These are phyloP conservation scores for Elephas maximus DNA, from an alignment of 2,113 vertebrate genomes.

Conservation along the genomic window DNA sequence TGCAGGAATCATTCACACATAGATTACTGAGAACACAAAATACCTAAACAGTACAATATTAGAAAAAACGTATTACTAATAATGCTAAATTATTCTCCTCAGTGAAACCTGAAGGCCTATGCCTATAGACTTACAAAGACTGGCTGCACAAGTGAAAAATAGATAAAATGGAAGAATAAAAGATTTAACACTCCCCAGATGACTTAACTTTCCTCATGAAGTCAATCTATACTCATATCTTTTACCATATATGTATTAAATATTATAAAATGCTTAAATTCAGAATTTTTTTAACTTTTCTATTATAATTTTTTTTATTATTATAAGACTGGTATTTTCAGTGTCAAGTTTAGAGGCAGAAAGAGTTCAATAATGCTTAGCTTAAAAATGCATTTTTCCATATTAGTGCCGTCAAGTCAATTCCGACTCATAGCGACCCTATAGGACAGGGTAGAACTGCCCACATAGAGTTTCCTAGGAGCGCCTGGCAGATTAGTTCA, in stretches of 20 bases:
- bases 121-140: constrained; percentile 10
- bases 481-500: not conserved
- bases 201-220: constrained; percentile 34
- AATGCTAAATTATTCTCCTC: constrained; percentile 17
- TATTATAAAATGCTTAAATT: not conserved
- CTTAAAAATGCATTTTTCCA: constrained; percentile 13
- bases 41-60: not conserved
- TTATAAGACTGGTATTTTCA: not conserved
- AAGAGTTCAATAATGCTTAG: constrained; percentile 8
- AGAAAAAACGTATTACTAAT: constrained; percentile 18
- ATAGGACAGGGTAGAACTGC: too few relatives aligned
- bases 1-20: not conserved
- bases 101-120: not conserved
- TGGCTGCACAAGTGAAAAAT: not conserved
- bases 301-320: not conserved
- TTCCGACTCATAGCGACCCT: too few relatives aligned
- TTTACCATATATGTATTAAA: constrained; percentile 19
- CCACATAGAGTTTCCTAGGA: too few relatives aligned
- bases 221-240: not conserved
- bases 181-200: constrained; percentile 12
- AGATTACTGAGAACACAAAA: constrained; percentile 30
- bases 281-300: not conserved
- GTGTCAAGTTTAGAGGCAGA: not conserved
- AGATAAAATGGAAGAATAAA: constrained; percentile 19
- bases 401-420: not conserved